A percentile compares a stretch with the other conserved stretches of the same genome.
Evolutionary conservation across 2,113 vertebrate species (phyloP).

Genomic region (Lanius collurio): DNA sequence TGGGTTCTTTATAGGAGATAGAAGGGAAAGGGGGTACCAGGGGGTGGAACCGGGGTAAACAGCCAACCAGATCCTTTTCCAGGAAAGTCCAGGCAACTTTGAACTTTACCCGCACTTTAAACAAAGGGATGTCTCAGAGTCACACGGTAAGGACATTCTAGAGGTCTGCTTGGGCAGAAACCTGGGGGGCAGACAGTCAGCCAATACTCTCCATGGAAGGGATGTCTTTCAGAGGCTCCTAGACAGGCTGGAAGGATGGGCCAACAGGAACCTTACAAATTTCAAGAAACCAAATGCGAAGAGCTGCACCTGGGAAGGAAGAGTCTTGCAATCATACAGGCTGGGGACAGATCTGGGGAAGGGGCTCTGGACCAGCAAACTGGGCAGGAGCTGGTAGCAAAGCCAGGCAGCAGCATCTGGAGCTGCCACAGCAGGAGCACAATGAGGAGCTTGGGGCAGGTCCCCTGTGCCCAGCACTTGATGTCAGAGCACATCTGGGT

Average conservation of each 20-base stretch:
- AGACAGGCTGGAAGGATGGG: not conserved
- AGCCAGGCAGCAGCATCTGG: not conserved
- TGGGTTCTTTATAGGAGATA: too few relatives aligned
- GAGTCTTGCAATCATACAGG: not conserved
- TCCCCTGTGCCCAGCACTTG: not conserved
- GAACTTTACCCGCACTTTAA: too few relatives aligned
- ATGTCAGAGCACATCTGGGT: not conserved
- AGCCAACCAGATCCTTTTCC: too few relatives aligned
- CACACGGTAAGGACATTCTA: too few relatives aligned
- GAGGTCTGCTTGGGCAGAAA: too few relatives aligned
- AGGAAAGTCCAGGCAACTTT: too few relatives aligned
- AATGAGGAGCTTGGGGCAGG: fast-evolving
- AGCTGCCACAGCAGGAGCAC: not conserved
- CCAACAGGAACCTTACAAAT: not conserved
- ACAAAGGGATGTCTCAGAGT: too few relatives aligned
- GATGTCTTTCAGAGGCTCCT: not conserved
- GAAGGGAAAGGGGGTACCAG: too few relatives aligned
- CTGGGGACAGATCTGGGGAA: not conserved
- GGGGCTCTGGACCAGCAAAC: fast-evolving
- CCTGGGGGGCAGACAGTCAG: too few relatives aligned
- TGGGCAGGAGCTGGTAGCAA: not conserved
- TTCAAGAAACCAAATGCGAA: not conserved
- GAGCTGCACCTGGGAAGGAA: not conserved
- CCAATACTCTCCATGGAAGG: not conserved
- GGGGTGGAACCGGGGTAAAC: too few relatives aligned